Base-by-base conservation (phyloP, 2,888 invertebrate genomes). In the Caenorhabditis uteleia region DNA sequence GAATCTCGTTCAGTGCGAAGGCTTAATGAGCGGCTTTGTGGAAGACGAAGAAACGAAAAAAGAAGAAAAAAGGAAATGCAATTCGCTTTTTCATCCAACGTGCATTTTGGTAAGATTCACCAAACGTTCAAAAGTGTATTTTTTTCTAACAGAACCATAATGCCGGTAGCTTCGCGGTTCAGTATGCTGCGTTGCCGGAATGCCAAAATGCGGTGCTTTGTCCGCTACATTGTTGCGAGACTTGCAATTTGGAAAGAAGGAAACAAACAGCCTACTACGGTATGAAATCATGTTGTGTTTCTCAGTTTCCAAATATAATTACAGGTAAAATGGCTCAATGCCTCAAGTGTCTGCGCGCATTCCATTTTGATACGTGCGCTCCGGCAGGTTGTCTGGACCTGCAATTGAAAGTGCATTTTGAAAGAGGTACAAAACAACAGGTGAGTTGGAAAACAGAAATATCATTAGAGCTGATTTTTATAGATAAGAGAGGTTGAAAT, bases 181-280 rank as follows among this genome's bases (percentile, higher is more conserved):
- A 27, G 12, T 59, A 59, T 29, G 29, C 47, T 1, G 47, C 48
- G 4, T 31, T 34, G 10, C 47, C 43, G 0, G 59, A 59, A 20
- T 59, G 59, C 18, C 59, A 59, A 38, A 43, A 29, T 5, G 42
- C 31, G n/a, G 20, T 59, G 2, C 33, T 53, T 4, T 59, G 59
- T 12, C 59, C 59, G 12, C 46, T 59, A 1, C 59, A 59, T 20
- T 53, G 42, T 18, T 59, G 59, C 23, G 26, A 42, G n/a, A 34
- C 43, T 7, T 59, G 59, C 38, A 43, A 44, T 18, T 14, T 43
- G 2, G 29, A 29, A 3, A 40, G 53, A 25, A 26, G 29, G n/a
- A 59, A 38, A 26, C 59, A 59, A n/a, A 31, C 51, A 1, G 50
- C 58, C 1, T 57, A 43, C n/a, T 34, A n/a, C n/a, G 7, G n/a